Evolutionary conservation across 2,113 vertebrate species (phyloP), one percentile per base, ranked within the genome.

Genomic region (Centropus bengalensis): DNA sequence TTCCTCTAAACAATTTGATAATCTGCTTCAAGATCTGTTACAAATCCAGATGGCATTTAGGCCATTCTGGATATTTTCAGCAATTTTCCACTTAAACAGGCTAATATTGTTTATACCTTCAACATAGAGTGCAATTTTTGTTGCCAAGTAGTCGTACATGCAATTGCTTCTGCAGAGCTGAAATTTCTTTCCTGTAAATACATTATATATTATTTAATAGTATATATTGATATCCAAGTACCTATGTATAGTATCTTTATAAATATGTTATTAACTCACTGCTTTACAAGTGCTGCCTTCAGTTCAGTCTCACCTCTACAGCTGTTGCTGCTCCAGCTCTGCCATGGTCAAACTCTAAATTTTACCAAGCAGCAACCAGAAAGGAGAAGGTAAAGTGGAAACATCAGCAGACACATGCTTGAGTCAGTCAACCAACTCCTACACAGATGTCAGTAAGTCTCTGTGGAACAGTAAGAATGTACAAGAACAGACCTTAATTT

Each of bases 131-230:
- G 33, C 8, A 9, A 83, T 45, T 55, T 51, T 67, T 54, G 49
- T 28, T 90, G 87, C 45, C 64, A 56, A 44, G 38, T 52, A 91
- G 36, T 71, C 80, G 79, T 64, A 93, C 0, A 0, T 78, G 68
- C 87, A 91, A 74, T 66, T 68, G 76, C 56, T 88, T 77, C 89
- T 94, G 56, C 68, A 91, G 47, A 77, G 60, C 27, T 75, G 76
- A 90, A 91, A 73, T 83, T 60, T 88, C 88, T 90, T 95, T 95
- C 82, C 91, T 88, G 89, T 89, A 96, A 96, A 97, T 93, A 93
- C 74, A 64, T 86, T 75, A 93, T 96, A 88, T 27, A 94, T 97
- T 97, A 97, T 97, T 96, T 82, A 96, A 93, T 51, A 95, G 68
- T 44, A 93, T 91, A 79, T 90, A 91, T 79, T 90, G 89, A 91